Base-by-base conservation (phyloP, 1,140 invertebrate species). In the Drosophila busckii region DNA sequence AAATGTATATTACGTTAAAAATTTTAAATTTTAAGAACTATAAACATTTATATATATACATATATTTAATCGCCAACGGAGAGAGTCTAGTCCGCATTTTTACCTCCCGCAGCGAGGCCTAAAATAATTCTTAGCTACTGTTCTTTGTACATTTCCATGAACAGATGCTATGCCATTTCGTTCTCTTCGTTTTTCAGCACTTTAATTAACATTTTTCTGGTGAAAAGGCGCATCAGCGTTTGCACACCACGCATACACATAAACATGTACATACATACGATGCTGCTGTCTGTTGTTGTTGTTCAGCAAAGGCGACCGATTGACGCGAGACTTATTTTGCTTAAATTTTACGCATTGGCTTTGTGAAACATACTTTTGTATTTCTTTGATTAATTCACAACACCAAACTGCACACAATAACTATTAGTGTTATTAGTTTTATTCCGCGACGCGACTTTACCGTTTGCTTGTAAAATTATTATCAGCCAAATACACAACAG, bases 201-300 rank as follows among this genome's bases (percentile, higher is more conserved):
- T 76, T 68, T 44, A 53, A 70, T 70, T 70, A 76, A 65, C 49
- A 75, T 76, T 76, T 76, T 76, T 65, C 52, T 62, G 56, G 69
- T 67, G 69, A 73, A 73, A 70, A 70, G 45, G 29, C 45, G 22
- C 45, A 32, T 29, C 37, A 15, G n/a, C n/a, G n/a, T n/a, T n/a
- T n/a, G n/a, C 65, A 38, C 35, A 32, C 22, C 41, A 53, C 41
- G 37, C 67, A 65, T 42, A 12, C 19, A 41, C 38, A 59, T 45
- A 60, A 15, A 62, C 31, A 48, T 52, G 28, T 4, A 16, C 10
- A 46, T 38, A 55, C 32, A 55, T 32, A 55, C 45, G 54, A 50
- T 50, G 54, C 45, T 58, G 25, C 40, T 45, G 38, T 41, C 38
- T 49, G 22, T 58, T 50, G 54, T 48, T 48, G 44, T 58, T 46